Base-by-base conservation (phyloP, 37 sponge, comb jelly and placozoan species). In the Spongilla lacustris region DNA sequence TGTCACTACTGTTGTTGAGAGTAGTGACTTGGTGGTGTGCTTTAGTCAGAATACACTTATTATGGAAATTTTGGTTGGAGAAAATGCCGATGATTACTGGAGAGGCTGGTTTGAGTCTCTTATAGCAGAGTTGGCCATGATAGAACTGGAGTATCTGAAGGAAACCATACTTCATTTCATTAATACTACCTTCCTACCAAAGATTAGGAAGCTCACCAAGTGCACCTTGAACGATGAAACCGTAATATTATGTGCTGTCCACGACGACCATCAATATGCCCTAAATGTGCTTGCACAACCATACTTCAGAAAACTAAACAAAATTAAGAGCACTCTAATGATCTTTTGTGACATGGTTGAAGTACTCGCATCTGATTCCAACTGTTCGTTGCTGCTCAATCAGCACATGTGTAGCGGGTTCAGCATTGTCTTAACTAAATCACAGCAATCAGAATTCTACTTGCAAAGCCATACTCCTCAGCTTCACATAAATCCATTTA, bases 321-420 rank as follows among this genome's bases (percentile, higher is more conserved):
- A 75, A 19, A 38, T 88, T 24, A 81, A 14, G 26, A 41, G 12
- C 14, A 82, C 76, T 49, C 69, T 88, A 2, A 4, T 0, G 29
- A 0, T 5, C 5, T 88, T 88, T 36, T 82, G 58, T 50, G 37
- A 82, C 24, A 71, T 76, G 26, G 29, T 88, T 23, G 38, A 82
- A 14, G 83, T 74, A 21, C 74, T 77, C 31, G 11, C 67, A 26
- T 68, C 23, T 69, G 49, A 76, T 29, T 83, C 88, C 19, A 35
- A 50, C 68, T 26, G 77, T 19, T 75, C 23, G 10, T 10, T 74
- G 21, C 25, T 22, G 30, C 36, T 81, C 19, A 34, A 76, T 0
- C 66, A 31, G 21, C 24, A 35, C 13, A 77, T 88, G 69, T 49
- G 76, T 21, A 58, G 33, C 21, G 78, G 77, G 13, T 58, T 82